Conservation (phyloP, 2,113 vertebrate genomes). For the Pangasianodon hypophthalmus region DNA sequence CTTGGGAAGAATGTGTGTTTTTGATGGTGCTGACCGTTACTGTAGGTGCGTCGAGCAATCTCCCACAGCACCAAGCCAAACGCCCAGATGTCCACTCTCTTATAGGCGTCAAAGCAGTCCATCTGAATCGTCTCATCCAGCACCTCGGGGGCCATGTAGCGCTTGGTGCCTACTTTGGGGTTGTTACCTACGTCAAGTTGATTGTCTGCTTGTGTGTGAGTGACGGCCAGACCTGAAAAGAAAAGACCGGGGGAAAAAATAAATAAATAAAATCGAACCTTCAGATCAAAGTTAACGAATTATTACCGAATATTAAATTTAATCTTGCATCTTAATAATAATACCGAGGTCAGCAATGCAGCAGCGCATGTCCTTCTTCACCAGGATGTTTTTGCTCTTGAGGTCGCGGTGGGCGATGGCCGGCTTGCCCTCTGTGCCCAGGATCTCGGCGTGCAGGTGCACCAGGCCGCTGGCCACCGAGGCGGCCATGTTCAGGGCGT, state of each 20-base stretch:
- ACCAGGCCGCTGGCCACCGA: slow-evolving; percentile 76
- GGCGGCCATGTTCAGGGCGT: slow-evolving; percentile 77
- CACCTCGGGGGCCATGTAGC: slow-evolving; percentile 81
- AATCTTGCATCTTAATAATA: background rate
- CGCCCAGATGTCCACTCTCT: slow-evolving; percentile 82
- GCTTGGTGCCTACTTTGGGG: slow-evolving; percentile 80
- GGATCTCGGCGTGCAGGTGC: slow-evolving; percentile 80
- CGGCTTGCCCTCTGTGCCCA: slow-evolving; percentile 79
- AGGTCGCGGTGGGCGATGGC: slow-evolving; percentile 80
- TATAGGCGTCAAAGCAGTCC: slow-evolving; percentile 80
- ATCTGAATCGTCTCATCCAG: slow-evolving; percentile 79
- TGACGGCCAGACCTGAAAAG: slow-evolving; percentile 76
- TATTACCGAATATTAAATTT: background rate
- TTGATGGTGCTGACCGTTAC: slow-evolving; percentile 71
- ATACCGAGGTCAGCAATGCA: slow-evolving; percentile 82
- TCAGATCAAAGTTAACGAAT: background rate
- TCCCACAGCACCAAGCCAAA: slow-evolving; percentile 82
- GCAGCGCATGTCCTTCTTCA: slow-evolving; percentile 79
- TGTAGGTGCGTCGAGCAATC: slow-evolving; percentile 77
- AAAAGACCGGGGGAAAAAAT: background rate
- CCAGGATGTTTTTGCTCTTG: slow-evolving; percentile 82
- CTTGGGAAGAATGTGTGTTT: background rate
- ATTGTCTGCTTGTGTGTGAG: slow-evolving; percentile 79
- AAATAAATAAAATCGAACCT: background rate
- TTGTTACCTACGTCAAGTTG: slow-evolving; percentile 80